Evolutionary conservation across 2,113 vertebrate genomes (phyloP).

Genomic region (Bujurquina vittata): DNA sequence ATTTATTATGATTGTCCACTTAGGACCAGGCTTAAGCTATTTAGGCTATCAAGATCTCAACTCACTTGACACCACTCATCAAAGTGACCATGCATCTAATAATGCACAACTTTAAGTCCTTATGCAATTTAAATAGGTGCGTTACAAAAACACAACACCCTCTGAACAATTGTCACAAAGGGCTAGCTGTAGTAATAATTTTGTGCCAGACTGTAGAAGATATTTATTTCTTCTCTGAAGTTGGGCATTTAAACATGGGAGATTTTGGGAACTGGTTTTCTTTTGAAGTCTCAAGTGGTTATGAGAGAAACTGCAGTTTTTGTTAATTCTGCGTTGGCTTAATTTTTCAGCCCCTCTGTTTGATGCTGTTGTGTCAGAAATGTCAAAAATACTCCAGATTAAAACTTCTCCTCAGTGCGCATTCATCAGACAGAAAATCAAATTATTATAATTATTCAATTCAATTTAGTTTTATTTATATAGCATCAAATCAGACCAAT

Average conservation of each 20-base stretch:
- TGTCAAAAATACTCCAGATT: not conserved
- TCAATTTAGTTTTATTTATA: no score
- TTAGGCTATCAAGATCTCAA: no score
- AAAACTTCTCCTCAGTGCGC: not conserved
- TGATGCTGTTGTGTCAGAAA: not conserved
- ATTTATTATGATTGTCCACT: no score
- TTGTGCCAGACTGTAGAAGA: not conserved
- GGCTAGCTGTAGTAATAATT: not conserved
- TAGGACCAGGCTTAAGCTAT: no score
- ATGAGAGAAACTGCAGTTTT: not conserved
- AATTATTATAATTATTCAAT: no score
- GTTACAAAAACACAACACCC: fast-evolving
- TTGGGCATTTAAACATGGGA: not conserved
- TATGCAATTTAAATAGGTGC: not conserved
- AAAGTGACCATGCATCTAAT: not conserved
- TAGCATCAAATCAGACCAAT: no score
- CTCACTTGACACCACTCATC: no score
- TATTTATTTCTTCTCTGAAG: not conserved
- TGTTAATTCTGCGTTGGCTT: not conserved
- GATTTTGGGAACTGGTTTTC: not conserved
- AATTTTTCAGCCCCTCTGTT: not conserved
- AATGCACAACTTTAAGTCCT: not conserved
- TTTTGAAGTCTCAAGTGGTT: not conserved
- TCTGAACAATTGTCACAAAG: not conserved
- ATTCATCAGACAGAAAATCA: no score